Percentiles rank a stretch among this genome's conserved stretches.
These are phyloP conservation scores for Leiothrix lutea DNA, from an alignment of 2,113 vertebrate genomes.

Conservation along the genomic window DNA sequence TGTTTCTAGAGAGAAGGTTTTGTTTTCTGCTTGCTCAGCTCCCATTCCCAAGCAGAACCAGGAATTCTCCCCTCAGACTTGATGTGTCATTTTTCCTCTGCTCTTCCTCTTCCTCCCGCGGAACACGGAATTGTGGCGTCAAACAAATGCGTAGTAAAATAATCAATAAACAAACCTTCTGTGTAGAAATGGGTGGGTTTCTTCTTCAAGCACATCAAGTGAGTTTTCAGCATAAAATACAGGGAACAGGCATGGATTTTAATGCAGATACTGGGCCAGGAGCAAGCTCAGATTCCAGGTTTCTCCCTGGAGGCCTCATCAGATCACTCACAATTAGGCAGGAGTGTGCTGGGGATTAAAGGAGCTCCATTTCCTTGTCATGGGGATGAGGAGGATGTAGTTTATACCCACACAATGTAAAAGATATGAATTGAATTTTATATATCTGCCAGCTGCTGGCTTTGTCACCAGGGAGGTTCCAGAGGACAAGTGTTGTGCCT, in stretches of 20 bases:
- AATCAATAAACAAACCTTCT: not conserved
- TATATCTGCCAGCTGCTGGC: not conserved
- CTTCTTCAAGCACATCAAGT: not conserved
- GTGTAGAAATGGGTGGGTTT: not conserved
- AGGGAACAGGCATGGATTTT: not conserved
- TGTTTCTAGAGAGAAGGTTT: not conserved
- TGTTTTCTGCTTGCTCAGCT: not conserved
- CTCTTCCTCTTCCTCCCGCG: not conserved
- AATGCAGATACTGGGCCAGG: not conserved
- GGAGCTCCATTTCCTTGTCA: not conserved
- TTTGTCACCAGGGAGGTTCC: not conserved
- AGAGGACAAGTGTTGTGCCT: accelerated
- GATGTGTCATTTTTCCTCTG: not conserved
- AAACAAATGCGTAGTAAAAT: not conserved
- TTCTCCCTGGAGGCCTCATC: not conserved
- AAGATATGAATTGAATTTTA: not conserved
- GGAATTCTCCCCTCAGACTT: not conserved
- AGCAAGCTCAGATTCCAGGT: not conserved
- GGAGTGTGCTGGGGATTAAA: not conserved
- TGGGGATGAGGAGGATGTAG: not conserved
- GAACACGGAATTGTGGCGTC: not conserved
- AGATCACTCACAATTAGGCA: not conserved
- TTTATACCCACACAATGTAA: not conserved
- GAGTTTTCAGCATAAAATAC: not conserved
- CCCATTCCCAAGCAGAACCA: not conserved